These are phyloP conservation scores for Pardalotus punctatus DNA, from an alignment of 2,113 vertebrate genomes.

Conservation along the genomic window DNA sequence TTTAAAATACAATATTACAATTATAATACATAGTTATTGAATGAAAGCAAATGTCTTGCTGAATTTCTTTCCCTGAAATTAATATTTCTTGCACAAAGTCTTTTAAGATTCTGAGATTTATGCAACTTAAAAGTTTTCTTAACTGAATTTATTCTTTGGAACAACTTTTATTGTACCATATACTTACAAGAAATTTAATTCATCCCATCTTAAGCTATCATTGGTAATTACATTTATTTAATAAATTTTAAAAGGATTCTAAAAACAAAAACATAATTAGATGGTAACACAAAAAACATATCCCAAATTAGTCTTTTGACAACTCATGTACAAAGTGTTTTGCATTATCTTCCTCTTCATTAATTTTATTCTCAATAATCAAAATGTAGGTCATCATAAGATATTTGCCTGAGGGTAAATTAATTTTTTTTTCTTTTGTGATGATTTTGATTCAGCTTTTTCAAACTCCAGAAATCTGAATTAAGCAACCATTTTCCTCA, in stretches of 20 bases:
- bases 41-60: background rate
- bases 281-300: background rate
- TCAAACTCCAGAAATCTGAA: background rate
- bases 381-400: background rate
- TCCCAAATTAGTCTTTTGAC: background rate
- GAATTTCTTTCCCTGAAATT: background rate
- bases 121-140: background rate
- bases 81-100: background rate
- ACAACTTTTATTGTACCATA: background rate
- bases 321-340: background rate
- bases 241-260: background rate
- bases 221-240: background rate
- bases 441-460: background rate
- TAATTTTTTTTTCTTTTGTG: background rate
- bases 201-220: background rate
- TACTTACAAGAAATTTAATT: background rate
- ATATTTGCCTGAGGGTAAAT: background rate
- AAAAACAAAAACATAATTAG: background rate
- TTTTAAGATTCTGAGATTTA: background rate
- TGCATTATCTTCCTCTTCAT: background rate
- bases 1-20: background rate
- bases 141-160: background rate
- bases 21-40: background rate
- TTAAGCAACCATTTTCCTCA: background rate
- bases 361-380: background rate